Evolutionary conservation across 2,888 invertebrate species (phyloP), one percentile per base, ranked within the genome.

Genomic region (Dicranocentrus wangi): DNA sequence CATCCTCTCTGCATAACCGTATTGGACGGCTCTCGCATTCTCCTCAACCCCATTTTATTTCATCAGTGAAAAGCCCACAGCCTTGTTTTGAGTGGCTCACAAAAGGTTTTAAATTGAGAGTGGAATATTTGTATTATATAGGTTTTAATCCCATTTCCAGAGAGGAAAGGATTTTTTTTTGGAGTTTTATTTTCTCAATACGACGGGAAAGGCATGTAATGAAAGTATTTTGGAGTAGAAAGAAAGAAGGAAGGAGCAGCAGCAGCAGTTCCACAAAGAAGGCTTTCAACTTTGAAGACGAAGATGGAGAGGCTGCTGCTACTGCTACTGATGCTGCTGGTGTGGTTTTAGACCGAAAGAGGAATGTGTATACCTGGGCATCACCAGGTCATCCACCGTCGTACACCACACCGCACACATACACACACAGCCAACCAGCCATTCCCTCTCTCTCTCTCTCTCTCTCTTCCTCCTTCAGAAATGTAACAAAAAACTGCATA

Each of bases 201-300:
- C 8, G 15, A 15, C 0, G 1, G 10, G 28, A 60, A 60, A 60
- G 60, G 28, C n/a, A 25, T 58, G 27, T 60, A 60, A 60, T 27
- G 27, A 28, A 60, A 28, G 32, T 60, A 60, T 28, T 60, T 28
- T 60, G 60, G 28, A 10, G 28, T 28, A 17, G 28, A 60, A 60
- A 23, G n/a, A n/a, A n/a, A n/a, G n/a, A n/a, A n/a, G n/a, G n/a
- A n/a, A n/a, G n/a, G n/a, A n/a, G n/a, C n/a, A n/a, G n/a, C n/a
- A n/a, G n/a, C 32, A 3, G 3, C 32, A 27, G 28, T 60, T 60
- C 58, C 60, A n/a, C n/a, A n/a, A 60, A 60, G 28, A 28, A 60
- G 28, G 60, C 28, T 60, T 27, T 60, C 27, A 58, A 25, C 25
- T 19, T 58, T 58, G 17, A 25, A 27, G 13, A 28, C 47, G 28